Percentiles rank a stretch among this genome's conserved stretches.
Conservation (phyloP, 2,113 vertebrate species). For the Theristicus caerulescens region DNA sequence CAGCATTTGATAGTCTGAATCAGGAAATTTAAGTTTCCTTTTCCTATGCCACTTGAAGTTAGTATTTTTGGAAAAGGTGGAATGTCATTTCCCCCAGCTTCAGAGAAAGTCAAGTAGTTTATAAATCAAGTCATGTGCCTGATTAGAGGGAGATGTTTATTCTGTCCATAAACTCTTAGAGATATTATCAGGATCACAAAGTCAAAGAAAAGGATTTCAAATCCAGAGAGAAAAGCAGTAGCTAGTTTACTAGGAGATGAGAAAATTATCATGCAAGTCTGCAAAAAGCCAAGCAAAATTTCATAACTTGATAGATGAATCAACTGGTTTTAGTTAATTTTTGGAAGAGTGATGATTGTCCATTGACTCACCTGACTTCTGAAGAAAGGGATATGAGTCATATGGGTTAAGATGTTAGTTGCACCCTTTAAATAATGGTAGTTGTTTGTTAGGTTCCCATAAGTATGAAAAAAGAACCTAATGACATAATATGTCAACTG, state of each 20-base stretch:
- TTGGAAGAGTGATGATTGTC: background rate
- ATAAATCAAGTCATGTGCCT: background rate
- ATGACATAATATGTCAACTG: background rate
- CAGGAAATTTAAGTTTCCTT: background rate
- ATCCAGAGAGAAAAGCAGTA: background rate
- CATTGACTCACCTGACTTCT: background rate
- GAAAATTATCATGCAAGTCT: background rate
- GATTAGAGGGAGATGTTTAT: background rate
- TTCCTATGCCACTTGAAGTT: background rate
- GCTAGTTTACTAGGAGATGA: background rate
- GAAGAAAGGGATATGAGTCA: background rate
- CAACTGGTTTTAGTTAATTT: background rate
- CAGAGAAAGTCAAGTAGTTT: background rate
- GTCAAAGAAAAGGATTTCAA: background rate
- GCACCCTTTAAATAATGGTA: background rate
- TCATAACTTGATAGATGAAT: background rate
- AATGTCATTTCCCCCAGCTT: background rate
- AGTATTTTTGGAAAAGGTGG: background rate
- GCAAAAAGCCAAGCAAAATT: background rate
- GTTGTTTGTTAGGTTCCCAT: background rate
- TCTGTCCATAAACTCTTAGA: background rate
- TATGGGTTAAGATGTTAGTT: background rate
- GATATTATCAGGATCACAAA: background rate
- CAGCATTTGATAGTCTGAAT: background rate
- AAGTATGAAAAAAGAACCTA: background rate